A percentile compares a stretch with the other conserved stretches of the same genome.
These are phyloP conservation scores for Hafferia zeledoni DNA, from an alignment of 2,797 vertebrate genomes.

Conservation along the genomic window DNA sequence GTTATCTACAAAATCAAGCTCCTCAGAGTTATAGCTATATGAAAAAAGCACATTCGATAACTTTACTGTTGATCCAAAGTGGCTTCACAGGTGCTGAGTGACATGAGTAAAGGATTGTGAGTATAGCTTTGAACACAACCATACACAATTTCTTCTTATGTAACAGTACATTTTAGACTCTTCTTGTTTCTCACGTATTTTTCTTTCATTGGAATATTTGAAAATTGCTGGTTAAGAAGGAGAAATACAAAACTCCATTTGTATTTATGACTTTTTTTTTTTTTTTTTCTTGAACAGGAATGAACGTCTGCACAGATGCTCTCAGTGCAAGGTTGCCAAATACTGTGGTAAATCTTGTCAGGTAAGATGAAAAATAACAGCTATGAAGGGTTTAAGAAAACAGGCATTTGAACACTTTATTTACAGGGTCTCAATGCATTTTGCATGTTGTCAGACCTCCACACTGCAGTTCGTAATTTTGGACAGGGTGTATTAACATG, in stretches of 20 bases:
- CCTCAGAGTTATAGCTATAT: not conserved
- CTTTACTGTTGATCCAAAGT: not conserved
- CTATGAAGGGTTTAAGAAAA: not conserved
- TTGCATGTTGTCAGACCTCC: not conserved
- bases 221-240: not conserved
- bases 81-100: not conserved
- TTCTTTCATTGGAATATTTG: not conserved
- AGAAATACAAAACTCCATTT: not conserved
- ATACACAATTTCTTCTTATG: not conserved
- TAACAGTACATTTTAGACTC: not conserved
- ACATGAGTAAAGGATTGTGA: not conserved
- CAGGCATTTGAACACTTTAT: not conserved
- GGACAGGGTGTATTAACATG: not conserved
- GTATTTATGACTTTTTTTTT: not conserved
- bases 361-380: conserved; percentile 78
- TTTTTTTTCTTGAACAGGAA: conserved; percentile 72
- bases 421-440: not conserved
- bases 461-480: not conserved
- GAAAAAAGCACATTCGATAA: not conserved
- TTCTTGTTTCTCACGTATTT: not conserved
- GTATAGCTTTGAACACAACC: not conserved
- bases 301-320: conserved; percentile 87
- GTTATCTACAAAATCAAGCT: not conserved
- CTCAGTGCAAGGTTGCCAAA: conserved; percentile 88
- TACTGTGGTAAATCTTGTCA: conserved; percentile 91